These are phyloP conservation scores for Cassiopea xamachana DNA, from an alignment of 30 jellyfish, hydroid and myxozoan species.

Conservation along the genomic window DNA sequence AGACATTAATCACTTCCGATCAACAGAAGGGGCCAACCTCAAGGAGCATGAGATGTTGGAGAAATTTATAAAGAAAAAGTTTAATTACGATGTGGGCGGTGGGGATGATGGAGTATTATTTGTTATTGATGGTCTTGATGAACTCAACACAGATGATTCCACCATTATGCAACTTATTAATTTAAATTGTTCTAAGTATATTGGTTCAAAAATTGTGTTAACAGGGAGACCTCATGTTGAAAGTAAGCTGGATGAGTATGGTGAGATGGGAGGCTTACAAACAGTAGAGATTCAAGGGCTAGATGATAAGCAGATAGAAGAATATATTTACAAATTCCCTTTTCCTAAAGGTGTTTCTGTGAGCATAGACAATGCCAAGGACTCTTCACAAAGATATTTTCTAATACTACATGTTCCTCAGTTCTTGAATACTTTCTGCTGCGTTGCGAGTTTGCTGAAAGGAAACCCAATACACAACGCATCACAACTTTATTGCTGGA, in stretches of 20 bases:
- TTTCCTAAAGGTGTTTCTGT: background rate
- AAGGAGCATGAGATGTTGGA: background rate
- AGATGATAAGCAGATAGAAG: background rate
- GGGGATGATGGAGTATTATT: background rate
- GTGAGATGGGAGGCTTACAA: background rate
- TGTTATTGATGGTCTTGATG: background rate
- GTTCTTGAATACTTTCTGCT: background rate
- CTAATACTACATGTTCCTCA: background rate
- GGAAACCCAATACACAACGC: background rate
- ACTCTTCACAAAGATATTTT: too few relatives aligned
- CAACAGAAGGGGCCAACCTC: background rate
- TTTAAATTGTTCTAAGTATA: background rate
- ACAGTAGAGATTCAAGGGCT: background rate
- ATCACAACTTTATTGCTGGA: background rate
- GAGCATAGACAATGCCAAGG: background rate
- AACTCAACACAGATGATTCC: background rate
- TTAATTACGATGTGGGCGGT: background rate
- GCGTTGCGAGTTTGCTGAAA: background rate
- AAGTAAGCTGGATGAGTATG: background rate
- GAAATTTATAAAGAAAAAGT: background rate
- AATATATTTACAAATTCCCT: background rate
- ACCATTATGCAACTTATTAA: background rate
- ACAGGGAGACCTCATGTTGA: background rate
- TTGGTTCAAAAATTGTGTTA: background rate
- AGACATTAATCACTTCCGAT: background rate